Evolutionary conservation across 1,140 invertebrate species (phyloP).

Genomic region (Macrocentrus cingulum): DNA sequence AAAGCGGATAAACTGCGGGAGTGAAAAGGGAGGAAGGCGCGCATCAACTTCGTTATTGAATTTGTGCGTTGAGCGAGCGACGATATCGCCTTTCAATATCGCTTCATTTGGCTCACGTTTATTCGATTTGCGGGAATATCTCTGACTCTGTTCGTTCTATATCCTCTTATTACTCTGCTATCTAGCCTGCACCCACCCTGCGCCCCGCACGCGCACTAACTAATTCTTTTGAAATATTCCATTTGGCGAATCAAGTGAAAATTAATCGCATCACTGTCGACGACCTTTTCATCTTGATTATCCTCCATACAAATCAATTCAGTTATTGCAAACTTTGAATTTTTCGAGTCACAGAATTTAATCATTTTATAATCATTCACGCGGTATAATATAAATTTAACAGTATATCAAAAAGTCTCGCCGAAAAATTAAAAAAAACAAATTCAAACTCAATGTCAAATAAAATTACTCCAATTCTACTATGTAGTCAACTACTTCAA

Average conservation of each 20-base stretch:
- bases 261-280: slow-evolving; percentile 37
- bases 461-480: no score
- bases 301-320: neutral
- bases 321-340: neutral
- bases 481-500: no score
- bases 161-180: neutral
- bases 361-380: no score
- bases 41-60: slow-evolving; percentile 35
- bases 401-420: no score
- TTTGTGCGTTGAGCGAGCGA: slow-evolving; percentile 42
- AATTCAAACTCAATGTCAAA: no score
- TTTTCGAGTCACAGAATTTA: slow-evolving; percentile 1
- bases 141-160: slow-evolving; percentile 24
- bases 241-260: slow-evolving; percentile 37
- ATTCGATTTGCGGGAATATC: slow-evolving; percentile 46
- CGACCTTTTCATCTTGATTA: neutral
- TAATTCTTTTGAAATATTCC: slow-evolving; percentile 44
- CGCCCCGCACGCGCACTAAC: neutral
- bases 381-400: no score
- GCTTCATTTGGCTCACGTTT: slow-evolving; percentile 47
- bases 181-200: neutral
- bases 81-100: slow-evolving; percentile 48
- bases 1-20: neutral
- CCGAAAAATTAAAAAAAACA: no score
- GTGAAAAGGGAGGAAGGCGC: slow-evolving; percentile 8